phyloP scores from a whole-genome alignment of 2,888 invertebrate species.

The Ariolimax columbianus region DNA sequence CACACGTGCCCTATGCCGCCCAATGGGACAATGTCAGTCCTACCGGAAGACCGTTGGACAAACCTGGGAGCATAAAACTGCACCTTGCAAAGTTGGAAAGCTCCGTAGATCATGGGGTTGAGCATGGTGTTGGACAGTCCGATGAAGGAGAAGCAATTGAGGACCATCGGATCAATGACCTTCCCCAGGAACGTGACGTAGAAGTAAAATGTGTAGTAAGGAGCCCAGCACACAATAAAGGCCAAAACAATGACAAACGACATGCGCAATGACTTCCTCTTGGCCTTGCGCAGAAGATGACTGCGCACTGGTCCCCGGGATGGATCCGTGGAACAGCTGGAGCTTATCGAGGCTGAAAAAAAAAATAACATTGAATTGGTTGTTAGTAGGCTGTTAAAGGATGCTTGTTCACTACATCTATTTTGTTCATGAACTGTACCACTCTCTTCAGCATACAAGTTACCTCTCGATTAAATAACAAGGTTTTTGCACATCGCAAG shows the following conservation, averaged over 20 bases:
- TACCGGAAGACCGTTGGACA: constrained; percentile 52
- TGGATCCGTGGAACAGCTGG: constrained; percentile 50
- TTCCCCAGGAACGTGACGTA: constrained; percentile 84
- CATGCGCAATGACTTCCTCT: constrained; percentile 82
- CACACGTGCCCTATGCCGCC: background rate
- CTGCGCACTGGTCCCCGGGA: constrained; percentile 69
- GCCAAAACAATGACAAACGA: constrained; percentile 90
- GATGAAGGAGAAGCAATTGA: constrained; percentile 88
- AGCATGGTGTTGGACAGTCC: constrained; percentile 92
- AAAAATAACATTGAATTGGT: background rate
- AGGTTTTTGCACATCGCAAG: too few species aligned
- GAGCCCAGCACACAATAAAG: constrained; percentile 91
- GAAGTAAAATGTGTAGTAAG: constrained; percentile 91
- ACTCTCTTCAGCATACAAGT: too few species aligned
- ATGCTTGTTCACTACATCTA: too few species aligned
- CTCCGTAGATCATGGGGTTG: constrained; percentile 91
- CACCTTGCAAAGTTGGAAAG: constrained; percentile 87
- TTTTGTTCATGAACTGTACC: too few species aligned
- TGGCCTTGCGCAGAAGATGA: constrained; percentile 75
- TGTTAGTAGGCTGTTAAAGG: too few species aligned
- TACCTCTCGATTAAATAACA: too few species aligned
- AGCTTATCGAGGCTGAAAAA: constrained; percentile 58
- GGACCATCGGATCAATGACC: constrained; percentile 69
- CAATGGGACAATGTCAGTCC: constrained; percentile 4
- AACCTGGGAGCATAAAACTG: constrained; percentile 63